Percentiles rank a stretch among this genome's conserved stretches.
Evolutionary conservation across 2,113 vertebrate genomes (phyloP).

Genomic region (Dolichotis patagonum): DNA sequence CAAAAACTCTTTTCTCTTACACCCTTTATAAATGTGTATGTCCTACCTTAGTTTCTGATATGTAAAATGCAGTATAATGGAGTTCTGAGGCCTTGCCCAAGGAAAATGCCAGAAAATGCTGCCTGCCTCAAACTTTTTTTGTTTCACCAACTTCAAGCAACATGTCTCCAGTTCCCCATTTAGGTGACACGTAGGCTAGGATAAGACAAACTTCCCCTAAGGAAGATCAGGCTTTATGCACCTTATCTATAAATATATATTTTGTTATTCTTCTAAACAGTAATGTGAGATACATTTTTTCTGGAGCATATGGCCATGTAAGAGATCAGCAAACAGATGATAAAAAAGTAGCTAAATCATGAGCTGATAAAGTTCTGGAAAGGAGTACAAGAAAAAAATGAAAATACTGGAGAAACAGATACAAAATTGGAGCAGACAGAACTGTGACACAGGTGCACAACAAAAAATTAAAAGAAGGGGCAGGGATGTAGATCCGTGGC

Average conservation of each 20-base stretch:
- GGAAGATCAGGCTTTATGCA: not conserved
- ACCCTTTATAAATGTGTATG: not conserved
- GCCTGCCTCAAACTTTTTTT: not conserved
- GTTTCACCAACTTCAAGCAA: not conserved
- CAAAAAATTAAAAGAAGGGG: not conserved
- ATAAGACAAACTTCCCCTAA: not conserved
- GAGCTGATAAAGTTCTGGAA: not conserved
- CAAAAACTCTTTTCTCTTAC: not conserved
- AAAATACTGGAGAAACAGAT: not conserved
- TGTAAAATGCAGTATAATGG: not conserved
- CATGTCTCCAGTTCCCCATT: not conserved
- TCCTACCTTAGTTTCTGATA: not conserved
- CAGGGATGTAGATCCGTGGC: too few species aligned
- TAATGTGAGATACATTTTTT: not conserved
- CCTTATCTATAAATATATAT: not conserved
- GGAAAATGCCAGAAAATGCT: not conserved
- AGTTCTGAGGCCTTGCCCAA: not conserved
- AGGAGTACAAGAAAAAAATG: not conserved
- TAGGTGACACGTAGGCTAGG: not conserved
- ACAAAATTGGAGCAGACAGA: not conserved
- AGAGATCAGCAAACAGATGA: not conserved
- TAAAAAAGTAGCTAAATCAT: not conserved
- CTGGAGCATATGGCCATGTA: not conserved
- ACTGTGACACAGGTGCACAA: not conserved
- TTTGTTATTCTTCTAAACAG: constrained; percentile 16